Evolutionary conservation across 2,797 vertebrate genomes (phyloP).

Genomic region (Leptodactylus fallax): DNA sequence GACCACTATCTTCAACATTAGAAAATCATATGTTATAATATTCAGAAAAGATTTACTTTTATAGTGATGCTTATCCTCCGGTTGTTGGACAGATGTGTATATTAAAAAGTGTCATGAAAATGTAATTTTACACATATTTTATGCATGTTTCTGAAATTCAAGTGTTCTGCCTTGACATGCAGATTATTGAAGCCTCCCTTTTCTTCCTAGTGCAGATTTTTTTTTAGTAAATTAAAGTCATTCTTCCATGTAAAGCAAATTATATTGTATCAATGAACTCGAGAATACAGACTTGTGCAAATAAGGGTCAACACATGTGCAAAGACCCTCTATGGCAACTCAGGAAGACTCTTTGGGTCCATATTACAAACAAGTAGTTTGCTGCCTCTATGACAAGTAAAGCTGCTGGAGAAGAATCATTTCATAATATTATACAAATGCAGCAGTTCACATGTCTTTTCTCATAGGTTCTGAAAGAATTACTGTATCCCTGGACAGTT

Average conservation of each 20-base stretch:
- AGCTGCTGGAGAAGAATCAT: not conserved
- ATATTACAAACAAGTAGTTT: not conserved
- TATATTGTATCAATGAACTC: not conserved
- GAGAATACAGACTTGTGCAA: not conserved
- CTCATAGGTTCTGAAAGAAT: too few relatives aligned
- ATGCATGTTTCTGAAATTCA: not conserved
- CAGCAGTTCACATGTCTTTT: too few relatives aligned
- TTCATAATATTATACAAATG: too few relatives aligned
- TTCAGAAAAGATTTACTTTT: not conserved
- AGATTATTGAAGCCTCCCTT: not conserved
- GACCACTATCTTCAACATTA: not conserved
- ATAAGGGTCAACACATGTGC: not conserved
- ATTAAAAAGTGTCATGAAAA: not conserved
- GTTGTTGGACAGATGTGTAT: not conserved
- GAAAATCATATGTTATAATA: not conserved
- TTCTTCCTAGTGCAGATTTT: not conserved
- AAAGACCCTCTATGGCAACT: too few relatives aligned
- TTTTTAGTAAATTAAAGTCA: not conserved
- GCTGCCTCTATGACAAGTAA: not conserved
- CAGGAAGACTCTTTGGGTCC: not conserved
- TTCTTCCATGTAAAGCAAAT: not conserved
- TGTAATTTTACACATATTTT: conserved; percentile 6
- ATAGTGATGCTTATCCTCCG: not conserved
- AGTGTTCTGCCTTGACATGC: not conserved
- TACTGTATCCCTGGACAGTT: too few relatives aligned